Evolutionary conservation across 1,140 invertebrate genomes (phyloP), one percentile per base, ranked within the genome.

Genomic region (Leptinotarsa undecemlineata): DNA sequence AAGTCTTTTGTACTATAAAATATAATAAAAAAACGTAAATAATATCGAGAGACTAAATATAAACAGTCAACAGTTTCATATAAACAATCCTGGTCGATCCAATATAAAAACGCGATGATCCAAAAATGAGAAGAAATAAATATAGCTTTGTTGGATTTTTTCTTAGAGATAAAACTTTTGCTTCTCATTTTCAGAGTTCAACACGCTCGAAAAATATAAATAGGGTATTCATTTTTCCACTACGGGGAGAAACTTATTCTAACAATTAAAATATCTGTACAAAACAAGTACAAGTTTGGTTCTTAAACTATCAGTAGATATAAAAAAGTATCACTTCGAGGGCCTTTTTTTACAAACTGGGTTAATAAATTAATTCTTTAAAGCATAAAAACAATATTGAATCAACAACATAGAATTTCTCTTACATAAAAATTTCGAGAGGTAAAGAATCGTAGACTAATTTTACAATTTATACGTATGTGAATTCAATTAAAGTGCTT

Each of bases 241-340:
- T 57, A 57, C 15, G 51, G 51, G n/a, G 51, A 68, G n/a, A 26
- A 42, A n/a, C 33, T 33, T 68, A 72, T 71, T 20, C 66, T 76
- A 68, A 68, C 66, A 76, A 60, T 60, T 75, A 77, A 78, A 79
- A 78, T 72, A 78, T 78, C 68, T 79, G 77, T 78, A 81, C 80
- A 81, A 77, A 79, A 81, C 76, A 81, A 79, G 57, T 81, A 79
- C 60, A 62, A 61, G 76, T 76, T 76, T 77, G 77, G 77, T 72
- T 78, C 77, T 79, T 79, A 79, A 79, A 62, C 77, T 70, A 74
- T 75, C 66, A 78, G 73, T 63, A 80, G 21, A 77, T 71, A 76
- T 67, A 76, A 81, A 75, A 79, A 77, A 73, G 68, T 80, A 80
- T 80, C 76, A 79, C 78, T 78, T 76, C 75, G 73, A 76, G 72